A percentile compares a stretch with the other conserved stretches of the same genome.
Conservation (phyloP, 2,888 invertebrate genomes). For the Drosophila paramelanica region DNA sequence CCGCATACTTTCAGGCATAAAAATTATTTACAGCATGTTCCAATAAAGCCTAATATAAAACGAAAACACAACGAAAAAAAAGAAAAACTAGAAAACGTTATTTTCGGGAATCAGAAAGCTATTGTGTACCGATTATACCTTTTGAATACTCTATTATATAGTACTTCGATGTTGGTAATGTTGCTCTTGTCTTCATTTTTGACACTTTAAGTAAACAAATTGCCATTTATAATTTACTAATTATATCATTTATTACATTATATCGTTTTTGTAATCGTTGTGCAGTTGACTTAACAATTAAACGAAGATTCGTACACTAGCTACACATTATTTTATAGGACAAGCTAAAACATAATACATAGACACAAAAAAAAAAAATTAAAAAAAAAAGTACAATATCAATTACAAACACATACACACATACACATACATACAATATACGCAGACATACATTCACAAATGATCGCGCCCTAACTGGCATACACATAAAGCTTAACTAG, state of each 20-base stretch:
- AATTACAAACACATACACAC: constrained; percentile 7
- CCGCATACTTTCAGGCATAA: constrained; percentile 20
- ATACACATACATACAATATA: constrained; percentile 11
- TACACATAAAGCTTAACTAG: constrained; percentile 37
- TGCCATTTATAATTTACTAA: constrained; percentile 47
- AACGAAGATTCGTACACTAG: constrained; percentile 30
- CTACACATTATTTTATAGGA: constrained; percentile 22
- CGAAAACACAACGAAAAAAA: background rate
- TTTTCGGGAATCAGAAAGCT: too few species aligned
- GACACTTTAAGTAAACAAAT: background rate
- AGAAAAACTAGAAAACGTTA: too few species aligned
- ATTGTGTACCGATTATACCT: too few species aligned
- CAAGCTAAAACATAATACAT: constrained; percentile 38
- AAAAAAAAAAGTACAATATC: constrained; percentile 5
- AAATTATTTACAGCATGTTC: background rate
- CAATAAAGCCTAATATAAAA: background rate
- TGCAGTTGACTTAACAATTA: constrained; percentile 55
- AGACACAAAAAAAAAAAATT: constrained; percentile 33
- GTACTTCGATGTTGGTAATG: too few species aligned
- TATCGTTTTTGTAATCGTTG: constrained; percentile 67
- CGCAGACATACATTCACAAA: constrained; percentile 17
- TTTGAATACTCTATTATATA: too few species aligned
- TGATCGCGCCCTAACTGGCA: background rate
- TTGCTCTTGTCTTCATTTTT: too few species aligned
- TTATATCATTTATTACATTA: constrained; percentile 58